Base-by-base conservation (phyloP, 2,888 invertebrate species). In the Dryococelus australis region DNA sequence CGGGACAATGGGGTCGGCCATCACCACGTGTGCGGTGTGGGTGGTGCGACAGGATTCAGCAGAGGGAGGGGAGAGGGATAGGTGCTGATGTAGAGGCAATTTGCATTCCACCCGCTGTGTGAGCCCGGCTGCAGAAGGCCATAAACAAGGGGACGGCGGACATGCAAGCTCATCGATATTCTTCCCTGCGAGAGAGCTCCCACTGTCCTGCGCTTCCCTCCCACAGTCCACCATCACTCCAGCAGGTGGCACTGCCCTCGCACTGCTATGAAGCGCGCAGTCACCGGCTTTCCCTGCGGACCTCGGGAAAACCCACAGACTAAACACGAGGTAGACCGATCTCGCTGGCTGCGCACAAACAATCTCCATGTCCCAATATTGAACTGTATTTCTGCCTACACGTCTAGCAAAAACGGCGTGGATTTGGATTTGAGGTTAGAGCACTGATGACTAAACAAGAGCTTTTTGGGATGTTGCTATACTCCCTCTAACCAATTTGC, bases 121-220 rank as follows among this genome's bases (percentile, higher is more conserved):
- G 24, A n/a, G 65, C n/a, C 24, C 8, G 65, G 65, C n/a, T n/a
- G 16, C 2, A 0, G 65, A n/a, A 10, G 65, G 65, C 65, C 65
- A 65, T 65, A 65, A 65, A 65, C 65, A 65, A 65, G 65, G 65
- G 65, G 20, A 20, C 65, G 20, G 65, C 65, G 65, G 65, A 65
- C 65, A n/a, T 8, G n/a, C 65, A n/a, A n/a, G 65, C 65, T 65
- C 65, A 65, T 65, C 65, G 65, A 65, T 65, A 65, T 65, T 65
- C 65, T 65, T 65, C 20, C 65, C 65, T n/a, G 65, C 65, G 65
- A 65, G 65, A 16, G 65, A 65, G 24, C 24, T 24, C 2, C n/a
- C 24, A n/a, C 20, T 2, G 65, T 65, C 65, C 65, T 65, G 65
- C 24, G 24, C 65, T n/a, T 65, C 65, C 65, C 65, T n/a, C 65